Conservation (phyloP, 2,888 invertebrate species). For the Cantharis rufa region DNA sequence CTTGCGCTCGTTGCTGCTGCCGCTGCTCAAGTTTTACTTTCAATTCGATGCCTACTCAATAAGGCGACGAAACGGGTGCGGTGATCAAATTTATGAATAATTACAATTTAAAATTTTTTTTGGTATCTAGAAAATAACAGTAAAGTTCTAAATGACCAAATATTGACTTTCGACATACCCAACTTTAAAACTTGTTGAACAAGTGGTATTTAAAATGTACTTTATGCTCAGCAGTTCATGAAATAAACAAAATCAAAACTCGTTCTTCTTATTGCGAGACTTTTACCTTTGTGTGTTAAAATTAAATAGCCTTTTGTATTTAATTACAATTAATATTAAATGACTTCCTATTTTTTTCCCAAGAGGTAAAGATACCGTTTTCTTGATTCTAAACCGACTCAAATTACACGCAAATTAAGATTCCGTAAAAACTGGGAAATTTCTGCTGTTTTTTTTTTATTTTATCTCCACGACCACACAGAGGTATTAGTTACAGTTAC, state of each 20-base stretch:
- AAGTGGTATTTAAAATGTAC: slow-evolving; percentile 24
- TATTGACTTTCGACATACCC: slow-evolving; percentile 22
- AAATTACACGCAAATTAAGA: neutral
- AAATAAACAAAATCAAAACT: slow-evolving; percentile 25
- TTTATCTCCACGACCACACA: neutral
- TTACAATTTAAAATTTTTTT: neutral
- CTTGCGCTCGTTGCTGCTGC: neutral
- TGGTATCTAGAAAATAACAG: neutral
- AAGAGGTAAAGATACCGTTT: neutral
- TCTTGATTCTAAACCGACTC: neutral
- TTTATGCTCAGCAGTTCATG: slow-evolving; percentile 25
- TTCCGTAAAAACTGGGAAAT: neutral
- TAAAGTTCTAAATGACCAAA: neutral
- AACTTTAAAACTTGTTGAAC: slow-evolving; percentile 14
- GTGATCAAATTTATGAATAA: neutral
- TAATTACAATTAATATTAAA: neutral
- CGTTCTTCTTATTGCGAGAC: slow-evolving; percentile 25
- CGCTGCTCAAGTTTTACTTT: neutral
- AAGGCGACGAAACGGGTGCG: neutral
- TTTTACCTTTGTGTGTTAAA: slow-evolving; percentile 21
- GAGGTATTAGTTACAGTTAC: neutral
- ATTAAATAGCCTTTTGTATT: neutral
- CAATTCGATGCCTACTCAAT: neutral
- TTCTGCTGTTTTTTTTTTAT: neutral
- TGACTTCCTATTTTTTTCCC: neutral